phyloP scores from a whole-genome alignment of 2,113 vertebrate species.

The Lampris incognitus region DNA sequence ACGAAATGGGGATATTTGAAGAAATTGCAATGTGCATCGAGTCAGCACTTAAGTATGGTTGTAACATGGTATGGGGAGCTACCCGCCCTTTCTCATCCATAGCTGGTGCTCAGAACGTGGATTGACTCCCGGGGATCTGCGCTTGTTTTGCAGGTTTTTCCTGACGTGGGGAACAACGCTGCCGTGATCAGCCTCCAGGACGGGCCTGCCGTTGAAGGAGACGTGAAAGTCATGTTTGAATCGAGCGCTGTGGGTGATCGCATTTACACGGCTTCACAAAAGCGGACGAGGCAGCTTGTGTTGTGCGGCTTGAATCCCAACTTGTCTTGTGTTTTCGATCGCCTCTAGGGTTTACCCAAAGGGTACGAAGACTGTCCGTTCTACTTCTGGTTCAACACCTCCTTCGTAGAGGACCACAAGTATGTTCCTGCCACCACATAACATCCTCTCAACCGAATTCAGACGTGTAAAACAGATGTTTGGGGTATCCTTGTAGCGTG shows the following conservation, averaged over 20 bases:
- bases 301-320: background rate
- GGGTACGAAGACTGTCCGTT: slow-evolving; percentile 93
- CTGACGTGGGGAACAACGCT: slow-evolving; percentile 85
- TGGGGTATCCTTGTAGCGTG: too few species aligned
- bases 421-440: slow-evolving; percentile 60
- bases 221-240: slow-evolving; percentile 94
- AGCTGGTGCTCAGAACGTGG: background rate
- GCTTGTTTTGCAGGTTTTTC: slow-evolving; percentile 83
- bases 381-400: slow-evolving; percentile 97
- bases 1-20: too few species aligned
- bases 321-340: background rate
- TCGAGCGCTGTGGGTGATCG: slow-evolving; percentile 86
- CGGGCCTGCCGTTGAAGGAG: slow-evolving; percentile 87
- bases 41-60: too few species aligned
- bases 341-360: slow-evolving; percentile 86
- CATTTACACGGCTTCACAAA: background rate
- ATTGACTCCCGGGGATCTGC: background rate
- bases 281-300: background rate
- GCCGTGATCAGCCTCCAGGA: slow-evolving; percentile 85
- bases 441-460: background rate
- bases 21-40: too few species aligned
- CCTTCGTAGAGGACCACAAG: slow-evolving; percentile 90
- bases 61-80: too few species aligned
- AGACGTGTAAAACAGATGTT: background rate
- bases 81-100: background rate